A percentile compares a stretch with the other conserved stretches of the same genome.
Evolutionary conservation across 1,140 invertebrate species (phyloP).

Genomic region (Laupala kohalensis): DNA sequence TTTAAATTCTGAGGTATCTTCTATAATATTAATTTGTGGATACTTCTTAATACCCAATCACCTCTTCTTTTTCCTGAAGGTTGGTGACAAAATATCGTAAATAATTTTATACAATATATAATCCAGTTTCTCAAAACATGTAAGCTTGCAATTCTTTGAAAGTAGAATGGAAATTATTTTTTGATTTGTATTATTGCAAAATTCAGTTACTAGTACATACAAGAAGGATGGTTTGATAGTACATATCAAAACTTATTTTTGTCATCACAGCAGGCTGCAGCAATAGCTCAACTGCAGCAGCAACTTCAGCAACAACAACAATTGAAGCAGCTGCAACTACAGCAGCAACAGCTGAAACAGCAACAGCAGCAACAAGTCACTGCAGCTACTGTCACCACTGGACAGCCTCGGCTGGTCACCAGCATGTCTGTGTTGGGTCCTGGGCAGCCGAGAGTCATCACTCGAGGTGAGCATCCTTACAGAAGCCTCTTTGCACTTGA

Average conservation of each 20-base stretch:
- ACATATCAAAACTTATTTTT: no score
- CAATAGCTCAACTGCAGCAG: constrained; percentile 27
- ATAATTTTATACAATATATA: no score
- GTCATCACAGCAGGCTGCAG: constrained; percentile 8
- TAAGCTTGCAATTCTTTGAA: neutral
- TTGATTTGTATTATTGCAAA: neutral
- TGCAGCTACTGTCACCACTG: constrained; percentile 19
- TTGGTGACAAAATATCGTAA: no score
- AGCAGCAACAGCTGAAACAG: constrained; percentile 24
- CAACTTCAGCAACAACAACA: constrained; percentile 19
- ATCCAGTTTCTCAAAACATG: neutral
- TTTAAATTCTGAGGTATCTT: no score
- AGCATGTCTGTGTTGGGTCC: constrained; percentile 18
- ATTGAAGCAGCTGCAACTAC: constrained; percentile 24
- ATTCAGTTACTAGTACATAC: no score
- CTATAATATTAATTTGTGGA: no score
- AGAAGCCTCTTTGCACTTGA: no score
- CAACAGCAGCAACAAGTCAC: constrained; percentile 20
- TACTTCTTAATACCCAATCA: no score
- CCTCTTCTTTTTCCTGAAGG: no score
- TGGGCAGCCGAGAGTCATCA: constrained; percentile 16
- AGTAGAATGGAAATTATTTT: neutral
- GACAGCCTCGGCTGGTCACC: constrained; percentile 12
- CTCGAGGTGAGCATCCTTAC: constrained; percentile 17
- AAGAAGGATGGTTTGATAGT: no score